A percentile compares a stretch with the other conserved stretches of the same genome.
Conservation (phyloP, 2,888 invertebrate species). For the Trissonchulus latispiculum region DNA sequence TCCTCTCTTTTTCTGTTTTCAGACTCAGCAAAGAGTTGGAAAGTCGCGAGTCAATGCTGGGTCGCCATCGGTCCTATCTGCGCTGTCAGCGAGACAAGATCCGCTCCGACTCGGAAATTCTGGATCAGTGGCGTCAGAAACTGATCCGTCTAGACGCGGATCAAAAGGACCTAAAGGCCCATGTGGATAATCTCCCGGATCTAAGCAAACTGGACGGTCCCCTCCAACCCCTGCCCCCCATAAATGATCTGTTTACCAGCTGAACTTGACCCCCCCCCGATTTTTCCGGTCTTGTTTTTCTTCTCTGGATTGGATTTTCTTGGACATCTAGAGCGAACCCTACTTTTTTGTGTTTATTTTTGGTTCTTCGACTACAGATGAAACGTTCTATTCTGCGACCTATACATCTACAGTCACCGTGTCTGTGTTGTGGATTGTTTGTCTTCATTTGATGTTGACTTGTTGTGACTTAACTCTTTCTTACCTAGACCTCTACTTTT, state of each 20-base stretch:
- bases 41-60: neutral
- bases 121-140: conserved; percentile 14
- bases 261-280: too few relatives aligned
- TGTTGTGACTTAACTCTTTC: too few relatives aligned
- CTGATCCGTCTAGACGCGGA: conserved; percentile 6
- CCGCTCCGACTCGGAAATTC: conserved; percentile 1
- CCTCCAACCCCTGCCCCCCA: conserved; percentile 3
- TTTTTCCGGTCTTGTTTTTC: too few relatives aligned
- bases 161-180: conserved; percentile 11
- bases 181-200: conserved; percentile 9
- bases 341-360: too few relatives aligned
- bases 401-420: too few relatives aligned
- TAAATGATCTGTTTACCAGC: conserved; percentile 11
- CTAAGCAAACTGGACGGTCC: conserved; percentile 2
- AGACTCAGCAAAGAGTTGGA: conserved; percentile 8
- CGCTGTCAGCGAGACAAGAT: conserved; percentile 15
- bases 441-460: too few relatives aligned
- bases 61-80: neutral
- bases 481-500: too few relatives aligned
- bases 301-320: too few relatives aligned
- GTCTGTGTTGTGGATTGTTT: too few relatives aligned
- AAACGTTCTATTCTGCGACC: too few relatives aligned
- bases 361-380: too few relatives aligned
- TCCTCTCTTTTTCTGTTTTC: neutral
- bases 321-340: too few relatives aligned